Evolutionary conservation across 2,113 vertebrate genomes (phyloP).

Genomic region (Tyrannus savana): DNA sequence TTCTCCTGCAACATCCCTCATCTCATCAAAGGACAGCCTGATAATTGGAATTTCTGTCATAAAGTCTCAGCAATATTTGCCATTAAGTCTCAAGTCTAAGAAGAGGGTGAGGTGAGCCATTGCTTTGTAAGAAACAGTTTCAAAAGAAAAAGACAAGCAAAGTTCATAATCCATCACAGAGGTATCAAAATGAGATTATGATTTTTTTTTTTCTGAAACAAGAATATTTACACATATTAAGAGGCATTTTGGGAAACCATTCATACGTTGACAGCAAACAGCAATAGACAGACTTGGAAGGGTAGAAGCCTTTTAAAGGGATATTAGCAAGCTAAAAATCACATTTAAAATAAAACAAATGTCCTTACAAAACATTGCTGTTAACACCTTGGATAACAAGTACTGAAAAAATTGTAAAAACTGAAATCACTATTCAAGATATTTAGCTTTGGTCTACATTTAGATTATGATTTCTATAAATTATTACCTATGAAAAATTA

Average conservation of each 20-base stretch:
- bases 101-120: not conserved
- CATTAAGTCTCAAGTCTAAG: not conserved
- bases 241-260: slow-evolving; percentile 12
- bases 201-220: not conserved
- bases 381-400: not conserved
- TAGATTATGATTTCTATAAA: not conserved
- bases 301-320: slow-evolving; percentile 35
- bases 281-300: not conserved
- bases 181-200: slow-evolving; percentile 24
- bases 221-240: not conserved
- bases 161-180: slow-evolving; percentile 31
- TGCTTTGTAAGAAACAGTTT: not conserved
- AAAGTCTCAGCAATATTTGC: slow-evolving; percentile 24
- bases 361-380: not conserved
- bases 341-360: not conserved
- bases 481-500: not conserved
- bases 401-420: not conserved
- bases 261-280: not conserved
- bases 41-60: not conserved
- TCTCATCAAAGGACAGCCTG: not conserved
- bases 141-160: not conserved
- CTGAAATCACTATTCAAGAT: not conserved
- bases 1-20: not conserved
- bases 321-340: slow-evolving; percentile 16
- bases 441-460: not conserved